Base-by-base conservation (phyloP, 2,797 vertebrate genomes). In the Molossus alvarezi region DNA sequence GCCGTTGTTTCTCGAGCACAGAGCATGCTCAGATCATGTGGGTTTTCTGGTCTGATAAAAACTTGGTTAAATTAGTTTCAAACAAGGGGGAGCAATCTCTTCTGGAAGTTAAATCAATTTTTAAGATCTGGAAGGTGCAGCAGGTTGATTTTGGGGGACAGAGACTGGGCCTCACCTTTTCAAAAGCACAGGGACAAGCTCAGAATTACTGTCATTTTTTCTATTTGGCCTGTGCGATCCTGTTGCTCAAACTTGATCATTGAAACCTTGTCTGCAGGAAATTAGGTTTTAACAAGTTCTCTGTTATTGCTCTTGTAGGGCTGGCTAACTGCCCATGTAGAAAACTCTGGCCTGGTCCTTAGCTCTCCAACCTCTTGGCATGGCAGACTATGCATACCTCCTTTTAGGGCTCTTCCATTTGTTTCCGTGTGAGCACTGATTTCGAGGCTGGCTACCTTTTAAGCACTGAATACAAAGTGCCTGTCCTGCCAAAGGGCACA, bases 171-270 rank as follows among this genome's bases (percentile, higher is more conserved):
- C 10, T 88, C 25, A 20, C 1, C 41, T 88, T 92, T 91, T 57
- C 23, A 73, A 25, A 67, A 72, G 20, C 45, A 27, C 4, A n/a
- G 45, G 2, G n/a, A 25, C 29, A 71, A 48, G 60, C 62, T 41
- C 55, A 6, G 27, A 37, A 51, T 5, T 11, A 62, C 53, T n/a
- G 48, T 33, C 29, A 25, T 64, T 83, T 73, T 33, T 73, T 48
- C 29, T 20, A 0, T 0, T 41, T 0, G 8, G 69, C 64, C 62
- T 7, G 23, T 55, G 53, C 0, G 0, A 75, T 37, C 29, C 60
- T 23, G 29, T 58, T 1, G 3, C 12, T 55, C 41, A 29, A 23
- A 18, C 51, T 5, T 5, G 37, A 41, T 58, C 14, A 69, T 0
- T 0, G 62, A 95, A 77, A 81, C 65, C 21, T 0, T 9, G 64